phyloP scores from a whole-genome alignment of 2,888 invertebrate genomes.

The Athalia rosae region DNA sequence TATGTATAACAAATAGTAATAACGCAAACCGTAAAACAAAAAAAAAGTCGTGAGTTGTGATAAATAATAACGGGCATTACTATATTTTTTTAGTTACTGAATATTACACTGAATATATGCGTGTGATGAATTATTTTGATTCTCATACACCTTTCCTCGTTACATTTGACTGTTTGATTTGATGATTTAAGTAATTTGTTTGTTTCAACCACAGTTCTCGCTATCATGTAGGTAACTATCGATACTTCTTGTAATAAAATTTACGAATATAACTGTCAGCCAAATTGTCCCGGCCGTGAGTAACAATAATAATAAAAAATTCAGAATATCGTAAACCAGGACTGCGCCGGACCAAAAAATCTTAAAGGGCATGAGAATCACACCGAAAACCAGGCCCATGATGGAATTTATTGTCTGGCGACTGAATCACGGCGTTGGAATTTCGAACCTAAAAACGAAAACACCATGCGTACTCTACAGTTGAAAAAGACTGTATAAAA shows the following conservation, averaged over 20 bases:
- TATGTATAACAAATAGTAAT: neutral
- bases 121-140: neutral
- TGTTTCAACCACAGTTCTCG: conserved; percentile 18
- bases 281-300: conserved; percentile 8
- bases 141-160: neutral
- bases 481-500: neutral
- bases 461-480: neutral
- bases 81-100: conserved; percentile 43
- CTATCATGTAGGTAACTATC: conserved; percentile 29
- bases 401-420: neutral
- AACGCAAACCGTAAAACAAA: neutral
- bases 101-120: neutral
- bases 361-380: conserved; percentile 34
- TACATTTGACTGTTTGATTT: neutral
- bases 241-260: conserved; percentile 9
- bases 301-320: neutral
- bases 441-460: no score
- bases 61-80: conserved; percentile 21
- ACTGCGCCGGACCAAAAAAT: conserved; percentile 12
- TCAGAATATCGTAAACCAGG: conserved; percentile 11
- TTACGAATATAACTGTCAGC: conserved; percentile 8
- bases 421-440: neutral
- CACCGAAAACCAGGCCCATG: conserved; percentile 25
- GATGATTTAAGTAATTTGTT: neutral
- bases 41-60: conserved; percentile 13